Percentiles rank a stretch among this genome's conserved stretches.
Evolutionary conservation across 2,888 invertebrate genomes (phyloP).

Genomic region (Lepidochitona cinerea): DNA sequence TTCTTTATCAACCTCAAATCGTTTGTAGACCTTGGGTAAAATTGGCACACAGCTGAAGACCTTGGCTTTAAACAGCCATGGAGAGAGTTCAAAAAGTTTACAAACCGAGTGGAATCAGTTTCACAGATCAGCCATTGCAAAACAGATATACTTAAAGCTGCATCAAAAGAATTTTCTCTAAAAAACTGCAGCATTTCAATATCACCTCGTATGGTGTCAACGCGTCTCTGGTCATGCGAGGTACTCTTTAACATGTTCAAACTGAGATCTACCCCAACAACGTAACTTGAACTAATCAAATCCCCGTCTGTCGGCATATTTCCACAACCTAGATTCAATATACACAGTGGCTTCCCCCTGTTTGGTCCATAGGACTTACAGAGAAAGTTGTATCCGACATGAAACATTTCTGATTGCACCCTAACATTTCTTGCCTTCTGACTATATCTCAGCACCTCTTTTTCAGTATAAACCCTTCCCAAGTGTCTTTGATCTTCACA

Average conservation of each 20-base stretch:
- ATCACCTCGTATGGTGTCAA: not conserved
- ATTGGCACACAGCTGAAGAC: not conserved
- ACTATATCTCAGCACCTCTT: not conserved
- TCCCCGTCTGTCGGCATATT: not conserved
- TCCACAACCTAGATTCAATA: not conserved
- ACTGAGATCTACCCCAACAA: not conserved
- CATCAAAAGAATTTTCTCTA: not conserved
- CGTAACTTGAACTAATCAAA: too few species aligned
- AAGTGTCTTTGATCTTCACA: not conserved
- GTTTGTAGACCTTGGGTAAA: not conserved
- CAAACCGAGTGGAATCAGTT: not conserved
- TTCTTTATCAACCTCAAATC: not conserved
- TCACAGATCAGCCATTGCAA: not conserved
- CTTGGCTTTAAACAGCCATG: not conserved
- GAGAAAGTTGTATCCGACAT: too few species aligned
- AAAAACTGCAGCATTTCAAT: not conserved
- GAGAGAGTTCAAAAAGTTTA: not conserved
- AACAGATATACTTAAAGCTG: not conserved
- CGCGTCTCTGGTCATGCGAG: not conserved
- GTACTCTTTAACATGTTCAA: not conserved
- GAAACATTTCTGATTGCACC: not conserved
- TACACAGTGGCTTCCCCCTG: not conserved
- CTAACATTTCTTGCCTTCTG: not conserved
- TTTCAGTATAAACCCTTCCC: not conserved
- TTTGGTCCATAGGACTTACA: too few species aligned